Evolutionary conservation across 2,797 vertebrate genomes (phyloP).

Genomic region (Hyperoplus lanceolatus): DNA sequence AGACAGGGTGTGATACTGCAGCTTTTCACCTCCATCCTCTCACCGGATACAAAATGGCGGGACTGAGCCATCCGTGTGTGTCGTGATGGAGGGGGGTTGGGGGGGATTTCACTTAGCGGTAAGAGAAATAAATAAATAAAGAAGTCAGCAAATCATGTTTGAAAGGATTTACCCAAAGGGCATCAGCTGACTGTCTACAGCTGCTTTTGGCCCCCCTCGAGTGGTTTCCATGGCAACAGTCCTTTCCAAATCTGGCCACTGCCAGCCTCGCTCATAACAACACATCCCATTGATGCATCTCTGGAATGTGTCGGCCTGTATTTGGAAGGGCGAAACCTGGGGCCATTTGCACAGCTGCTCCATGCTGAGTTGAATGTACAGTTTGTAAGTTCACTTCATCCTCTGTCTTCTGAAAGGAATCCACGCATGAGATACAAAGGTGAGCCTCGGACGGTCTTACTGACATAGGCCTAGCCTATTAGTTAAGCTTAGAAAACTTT

Average conservation of each 20-base stretch:
- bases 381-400: slow-evolving; percentile 54
- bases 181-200: slow-evolving; percentile 84
- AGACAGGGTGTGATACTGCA: slow-evolving; percentile 15
- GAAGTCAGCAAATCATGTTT: slow-evolving; percentile 72
- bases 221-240: slow-evolving; percentile 83
- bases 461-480: neutral
- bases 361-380: slow-evolving; percentile 57
- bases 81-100: slow-evolving; percentile 9
- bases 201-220: slow-evolving; percentile 77
- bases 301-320: slow-evolving; percentile 77
- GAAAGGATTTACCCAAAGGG: slow-evolving; percentile 79
- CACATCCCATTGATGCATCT: slow-evolving; percentile 82
- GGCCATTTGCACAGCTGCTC: slow-evolving; percentile 75
- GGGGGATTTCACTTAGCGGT: slow-evolving; percentile 45
- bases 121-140: slow-evolving; percentile 73
- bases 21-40: slow-evolving; percentile 28
- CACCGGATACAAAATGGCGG: slow-evolving; percentile 66
- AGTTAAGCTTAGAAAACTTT: slow-evolving; percentile 28
- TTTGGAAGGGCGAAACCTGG: slow-evolving; percentile 67
- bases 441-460: slow-evolving; percentile 33
- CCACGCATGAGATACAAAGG: slow-evolving; percentile 38
- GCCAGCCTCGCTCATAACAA: slow-evolving; percentile 77
- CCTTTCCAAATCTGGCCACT: slow-evolving; percentile 73
- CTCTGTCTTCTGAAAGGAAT: slow-evolving; percentile 39
- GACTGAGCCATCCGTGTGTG: slow-evolving; percentile 20